A percentile compares a stretch with the other conserved stretches of the same genome.
phyloP scores from a whole-genome alignment of 2,113 vertebrate genomes.

The Cryptoleucopteryx plumbea region DNA sequence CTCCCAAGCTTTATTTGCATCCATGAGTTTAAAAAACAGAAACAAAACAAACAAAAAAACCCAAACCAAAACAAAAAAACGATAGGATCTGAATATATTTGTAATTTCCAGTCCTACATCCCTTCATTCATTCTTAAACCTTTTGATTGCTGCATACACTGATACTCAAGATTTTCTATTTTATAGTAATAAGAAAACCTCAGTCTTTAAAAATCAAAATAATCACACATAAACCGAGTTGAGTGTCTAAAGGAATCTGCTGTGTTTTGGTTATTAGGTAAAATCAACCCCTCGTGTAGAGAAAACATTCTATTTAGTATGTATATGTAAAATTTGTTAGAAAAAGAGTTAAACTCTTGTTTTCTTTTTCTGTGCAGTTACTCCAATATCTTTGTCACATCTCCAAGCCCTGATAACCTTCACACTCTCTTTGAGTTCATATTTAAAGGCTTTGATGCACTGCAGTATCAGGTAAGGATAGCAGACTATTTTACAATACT shows the following conservation, averaged over 20 bases:
- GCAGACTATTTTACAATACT: fast-evolving
- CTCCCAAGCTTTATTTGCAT: not conserved
- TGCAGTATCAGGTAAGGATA: conserved; percentile 85
- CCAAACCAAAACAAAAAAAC: no score
- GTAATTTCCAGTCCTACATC: not conserved
- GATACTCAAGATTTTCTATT: not conserved
- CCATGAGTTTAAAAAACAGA: not conserved
- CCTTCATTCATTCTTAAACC: not conserved
- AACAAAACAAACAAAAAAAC: no score
- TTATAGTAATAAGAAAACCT: not conserved
- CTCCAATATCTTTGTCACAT: conserved; percentile 97
- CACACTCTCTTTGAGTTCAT: conserved; percentile 97
- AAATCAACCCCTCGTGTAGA: not conserved
- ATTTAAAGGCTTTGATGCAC: conserved; percentile 95
- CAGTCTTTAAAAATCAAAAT: not conserved
- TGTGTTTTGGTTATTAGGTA: not conserved
- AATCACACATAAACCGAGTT: not conserved
- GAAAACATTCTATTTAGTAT: not conserved
- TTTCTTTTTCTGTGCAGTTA: conserved; percentile 74
- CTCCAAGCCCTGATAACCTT: conserved; percentile 96
- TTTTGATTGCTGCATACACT: not conserved
- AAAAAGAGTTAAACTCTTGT: not conserved
- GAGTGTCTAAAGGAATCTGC: not conserved
- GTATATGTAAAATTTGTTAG: not conserved
- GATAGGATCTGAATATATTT: no score